Evolutionary conservation across 2,888 invertebrate genomes (phyloP).

Genomic region (Caradrina kadenii): DNA sequence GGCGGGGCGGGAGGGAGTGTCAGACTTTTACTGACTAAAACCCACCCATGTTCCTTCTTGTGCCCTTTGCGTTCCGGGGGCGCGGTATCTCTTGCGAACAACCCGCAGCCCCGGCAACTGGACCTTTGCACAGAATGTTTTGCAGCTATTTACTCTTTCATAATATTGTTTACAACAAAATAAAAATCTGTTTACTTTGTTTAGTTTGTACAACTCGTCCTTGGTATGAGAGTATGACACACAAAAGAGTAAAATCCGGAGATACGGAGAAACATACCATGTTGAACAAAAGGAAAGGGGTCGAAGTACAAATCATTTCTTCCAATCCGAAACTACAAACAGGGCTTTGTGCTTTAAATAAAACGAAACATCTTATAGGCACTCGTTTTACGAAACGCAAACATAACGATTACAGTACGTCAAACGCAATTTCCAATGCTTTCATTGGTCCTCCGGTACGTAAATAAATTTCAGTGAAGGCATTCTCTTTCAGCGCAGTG

Average conservation of each 20-base stretch:
- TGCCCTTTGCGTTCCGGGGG: no score
- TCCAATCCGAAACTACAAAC: conserved; percentile 42
- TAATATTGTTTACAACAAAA: background rate
- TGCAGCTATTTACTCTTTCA: background rate
- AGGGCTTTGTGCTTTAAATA: conserved; percentile 52
- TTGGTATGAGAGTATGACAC: background rate
- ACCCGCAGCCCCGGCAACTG: no score
- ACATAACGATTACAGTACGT: conserved; percentile 66
- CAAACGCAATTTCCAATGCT: conserved; percentile 70
- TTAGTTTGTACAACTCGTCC: background rate
- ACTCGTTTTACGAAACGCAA: conserved; percentile 56
- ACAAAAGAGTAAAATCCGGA: conserved; percentile 10
- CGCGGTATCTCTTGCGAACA: no score
- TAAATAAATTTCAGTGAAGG: conserved; percentile 74
- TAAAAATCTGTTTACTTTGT: background rate
- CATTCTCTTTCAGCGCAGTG: conserved; percentile 70
- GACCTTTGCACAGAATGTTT: background rate
- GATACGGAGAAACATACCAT: background rate
- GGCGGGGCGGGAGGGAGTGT: no score
- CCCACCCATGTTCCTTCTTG: no score
- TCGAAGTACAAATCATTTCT: conserved; percentile 43
- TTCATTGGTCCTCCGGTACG: conserved; percentile 66
- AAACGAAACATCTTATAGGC: conserved; percentile 57
- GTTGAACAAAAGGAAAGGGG: conserved; percentile 25
- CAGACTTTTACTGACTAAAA: no score